Base-by-base conservation (phyloP, 2,888 invertebrate genomes). In the Ormyrus pomaceus region DNA sequence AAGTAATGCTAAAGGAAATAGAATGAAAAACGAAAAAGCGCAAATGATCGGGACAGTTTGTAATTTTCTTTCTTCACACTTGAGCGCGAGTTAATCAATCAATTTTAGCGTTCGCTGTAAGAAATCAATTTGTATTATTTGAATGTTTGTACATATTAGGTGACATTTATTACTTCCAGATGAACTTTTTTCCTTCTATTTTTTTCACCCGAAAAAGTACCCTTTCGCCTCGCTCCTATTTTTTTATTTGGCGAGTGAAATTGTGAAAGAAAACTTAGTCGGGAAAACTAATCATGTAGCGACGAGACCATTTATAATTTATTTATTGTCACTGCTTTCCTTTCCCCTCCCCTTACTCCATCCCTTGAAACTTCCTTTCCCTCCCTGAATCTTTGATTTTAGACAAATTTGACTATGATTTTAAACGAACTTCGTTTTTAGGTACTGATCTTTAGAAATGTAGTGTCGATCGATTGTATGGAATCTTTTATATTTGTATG, bases 71-170 rank as follows among this genome's bases (percentile, higher is more conserved):
- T 75, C 61, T 78, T 58, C 58, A 46, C 45, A 34, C 65, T 79
- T 8, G 19, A 58, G 19, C 7, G 45, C 58, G 51, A 58, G 45
- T 65, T 19, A 53, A 74, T 8, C 53, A 65, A 77, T 69, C 48
- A 73, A 56, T 75, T 79, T 79, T 55, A 13, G 65, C 71, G 77
- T 65, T 77, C 74, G 59, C 56, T 73, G 69, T 72, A 72, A 75
- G 62, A 66, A 80, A 79, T 81, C 76, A 70, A 82, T 82, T 82
- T 82, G 72, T 83, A 83, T 84, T 83, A 83, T 83, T 84, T 83
- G 82, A 82, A 83, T 82, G 74, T 86, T 86, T 87, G 88, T 88
- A 88, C 82, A 88, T 88, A 88, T 83, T 87, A 87, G 86, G 84
- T 82, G 83, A 86, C 79, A 83, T 85, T 86, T 85, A 84, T 83